Percentiles rank a stretch among this genome's conserved stretches.
phyloP scores from a whole-genome alignment of 2,888 invertebrate genomes.

The Caenorhabditis drosophilae region DNA sequence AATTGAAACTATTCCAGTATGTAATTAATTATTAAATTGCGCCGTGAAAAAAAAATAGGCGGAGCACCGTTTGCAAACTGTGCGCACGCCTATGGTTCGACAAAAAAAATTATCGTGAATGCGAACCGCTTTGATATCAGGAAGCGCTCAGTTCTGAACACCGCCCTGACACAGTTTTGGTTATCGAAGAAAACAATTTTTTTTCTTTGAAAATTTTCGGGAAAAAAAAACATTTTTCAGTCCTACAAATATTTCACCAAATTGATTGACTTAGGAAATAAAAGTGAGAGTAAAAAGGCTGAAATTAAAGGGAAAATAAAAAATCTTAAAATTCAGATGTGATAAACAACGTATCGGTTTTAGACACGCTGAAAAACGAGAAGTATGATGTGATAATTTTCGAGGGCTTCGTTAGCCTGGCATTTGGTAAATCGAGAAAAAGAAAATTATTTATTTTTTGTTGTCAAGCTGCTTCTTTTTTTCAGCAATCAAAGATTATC shows the following conservation, averaged over 20 bases:
- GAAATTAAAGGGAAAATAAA: background rate
- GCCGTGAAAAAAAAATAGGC: too few species aligned
- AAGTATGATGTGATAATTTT: conserved; percentile 13
- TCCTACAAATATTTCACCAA: too few species aligned
- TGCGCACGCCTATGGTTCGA: too few species aligned
- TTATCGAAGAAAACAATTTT: too few species aligned
- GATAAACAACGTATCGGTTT: background rate
- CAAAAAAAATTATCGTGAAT: too few species aligned
- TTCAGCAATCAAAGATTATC: conserved; percentile 19
- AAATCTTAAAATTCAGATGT: background rate
- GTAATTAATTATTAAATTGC: background rate
- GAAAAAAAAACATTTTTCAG: too few species aligned
- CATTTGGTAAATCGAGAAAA: background rate
- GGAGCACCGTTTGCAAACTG: too few species aligned
- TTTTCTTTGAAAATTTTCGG: too few species aligned
- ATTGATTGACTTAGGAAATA: too few species aligned
- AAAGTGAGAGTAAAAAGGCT: background rate
- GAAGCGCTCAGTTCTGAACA: too few species aligned
- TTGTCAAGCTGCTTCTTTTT: conserved; percentile 4
- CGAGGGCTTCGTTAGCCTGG: conserved; percentile 2
- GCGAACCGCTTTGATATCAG: too few species aligned
- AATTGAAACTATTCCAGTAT: background rate
- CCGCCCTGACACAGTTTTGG: too few species aligned
- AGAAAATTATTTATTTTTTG: background rate
- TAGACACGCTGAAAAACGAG: conserved; percentile 13